Evolutionary conservation across 2,797 vertebrate species (phyloP).

Genomic region (Triplophysa yarkandensis): DNA sequence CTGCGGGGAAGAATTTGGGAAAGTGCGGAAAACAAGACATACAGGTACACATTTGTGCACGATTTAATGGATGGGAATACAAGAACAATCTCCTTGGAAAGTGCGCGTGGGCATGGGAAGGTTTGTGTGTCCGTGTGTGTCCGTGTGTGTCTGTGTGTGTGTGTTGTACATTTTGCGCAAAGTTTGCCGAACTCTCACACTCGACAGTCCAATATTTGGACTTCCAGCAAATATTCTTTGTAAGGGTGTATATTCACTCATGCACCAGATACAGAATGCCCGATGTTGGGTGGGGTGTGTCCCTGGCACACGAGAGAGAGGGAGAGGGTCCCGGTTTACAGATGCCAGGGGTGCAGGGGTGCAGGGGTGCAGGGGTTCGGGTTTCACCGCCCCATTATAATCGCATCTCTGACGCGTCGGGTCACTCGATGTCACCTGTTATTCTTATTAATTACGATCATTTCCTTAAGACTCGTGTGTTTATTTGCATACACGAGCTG

Average conservation of each 20-base stretch:
- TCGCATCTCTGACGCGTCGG: slow-evolving; percentile 3
- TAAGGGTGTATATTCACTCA: not conserved
- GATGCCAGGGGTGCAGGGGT: too few species aligned
- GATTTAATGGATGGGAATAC: not conserved
- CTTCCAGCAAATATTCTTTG: not conserved
- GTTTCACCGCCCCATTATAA: slow-evolving; percentile 8
- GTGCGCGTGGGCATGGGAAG: slow-evolving; percentile 2
- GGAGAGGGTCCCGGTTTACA: too few species aligned
- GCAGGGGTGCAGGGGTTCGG: slow-evolving; percentile 9
- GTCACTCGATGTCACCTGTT: slow-evolving; percentile 13
- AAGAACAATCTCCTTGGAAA: slow-evolving; percentile 1
- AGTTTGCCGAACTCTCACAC: slow-evolving; percentile 60
- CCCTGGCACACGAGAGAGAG: slow-evolving; percentile 8
- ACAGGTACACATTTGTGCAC: slow-evolving; percentile 25
- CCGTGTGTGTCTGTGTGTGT: not conserved
- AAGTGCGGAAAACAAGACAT: slow-evolving; percentile 21
- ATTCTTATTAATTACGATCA: slow-evolving; percentile 19
- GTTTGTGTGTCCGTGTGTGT: not conserved
- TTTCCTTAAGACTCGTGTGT: not conserved
- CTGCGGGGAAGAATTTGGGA: too few species aligned
- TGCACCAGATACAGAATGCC: not conserved
- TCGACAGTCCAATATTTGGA: too few species aligned
- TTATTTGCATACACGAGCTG: too few species aligned
- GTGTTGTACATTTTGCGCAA: slow-evolving; percentile 51
- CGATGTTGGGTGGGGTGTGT: slow-evolving; percentile 6